phyloP scores from a whole-genome alignment of 2,888 invertebrate species.

The Rhodophaea formosa region DNA sequence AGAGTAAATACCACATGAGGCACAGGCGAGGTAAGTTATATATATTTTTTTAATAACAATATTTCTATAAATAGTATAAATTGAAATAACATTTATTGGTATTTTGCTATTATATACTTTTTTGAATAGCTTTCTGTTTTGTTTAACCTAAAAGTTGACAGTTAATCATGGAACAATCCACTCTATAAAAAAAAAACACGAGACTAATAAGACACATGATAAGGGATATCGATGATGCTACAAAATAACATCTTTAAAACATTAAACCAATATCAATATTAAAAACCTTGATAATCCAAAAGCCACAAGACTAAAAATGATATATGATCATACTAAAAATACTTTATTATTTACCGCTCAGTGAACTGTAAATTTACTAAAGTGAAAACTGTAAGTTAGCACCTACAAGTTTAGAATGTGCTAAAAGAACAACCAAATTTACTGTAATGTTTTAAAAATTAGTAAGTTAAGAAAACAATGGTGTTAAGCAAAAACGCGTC shows the following conservation, averaged over 20 bases:
- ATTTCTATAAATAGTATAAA: neutral
- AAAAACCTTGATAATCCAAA: neutral
- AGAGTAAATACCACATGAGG: slow-evolving; percentile 84
- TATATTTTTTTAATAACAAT: neutral
- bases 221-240: too few relatives aligned
- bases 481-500: slow-evolving; percentile 9
- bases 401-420: neutral
- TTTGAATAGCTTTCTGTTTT: too few relatives aligned
- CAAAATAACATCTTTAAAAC: too few relatives aligned
- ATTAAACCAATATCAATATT: neutral
- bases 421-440: neutral
- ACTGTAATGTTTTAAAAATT: neutral
- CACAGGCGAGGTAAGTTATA: slow-evolving; percentile 86
- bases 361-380: neutral
- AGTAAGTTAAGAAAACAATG: neutral
- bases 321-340: neutral
- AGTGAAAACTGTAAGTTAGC: neutral
- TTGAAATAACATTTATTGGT: too few relatives aligned
- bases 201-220: too few relatives aligned
- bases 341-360: slow-evolving; percentile 12
- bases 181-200: too few relatives aligned
- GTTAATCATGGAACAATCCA: too few relatives aligned
- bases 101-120: too few relatives aligned
- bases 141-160: too few relatives aligned
- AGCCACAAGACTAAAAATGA: neutral